Evolutionary conservation across 2,888 invertebrate species (phyloP), one percentile per base, ranked within the genome.

Genomic region (Amphimallon solstitiale): DNA sequence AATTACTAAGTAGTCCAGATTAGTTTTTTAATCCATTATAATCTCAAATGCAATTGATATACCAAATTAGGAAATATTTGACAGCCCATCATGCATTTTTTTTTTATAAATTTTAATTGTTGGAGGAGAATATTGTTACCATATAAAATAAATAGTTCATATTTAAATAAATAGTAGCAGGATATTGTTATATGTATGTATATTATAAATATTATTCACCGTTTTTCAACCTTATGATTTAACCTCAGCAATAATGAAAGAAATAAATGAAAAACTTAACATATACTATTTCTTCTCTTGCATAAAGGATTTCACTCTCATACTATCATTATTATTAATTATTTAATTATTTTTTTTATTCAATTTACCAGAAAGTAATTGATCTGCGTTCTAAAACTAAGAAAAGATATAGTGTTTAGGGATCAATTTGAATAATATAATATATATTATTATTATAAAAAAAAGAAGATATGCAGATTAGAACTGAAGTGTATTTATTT

Each of bases 91-190:
- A 59, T 29, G 29, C n/a, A n/a, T n/a, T n/a, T n/a, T n/a, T n/a
- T n/a, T n/a, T 29, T 29, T 29, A 43, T 35, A 5, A n/a, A 29
- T 23, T 29, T 14, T 43, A 34, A 23, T 59, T 40, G 56, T 56
- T 56, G 15, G 56, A 59, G 23, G 56, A 59, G 43, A 59, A 59
- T 59, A 43, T 56, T 56, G 56, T 59, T 59, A 59, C 56, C 56
- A 23, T 59, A 56, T 56, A 23, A 59, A 59, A 17, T 59, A 29
- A 15, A 59, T 43, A 29, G 29, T 29, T 59, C 38, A 17, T 34
- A 34, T n/a, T 52, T 52, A 52, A 54, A 51, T 34, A 21, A 54
- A n/a, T 19, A 17, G 19, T 10, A 45, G 5, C 45, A 45, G 9
- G 9, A 10, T 45, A 45, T 10, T 54, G 38, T 40, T 38, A 40